Evolutionary conservation across 2,888 invertebrate genomes (phyloP), one percentile per base, ranked within the genome.

Genomic region (Lycaena phlaeas): DNA sequence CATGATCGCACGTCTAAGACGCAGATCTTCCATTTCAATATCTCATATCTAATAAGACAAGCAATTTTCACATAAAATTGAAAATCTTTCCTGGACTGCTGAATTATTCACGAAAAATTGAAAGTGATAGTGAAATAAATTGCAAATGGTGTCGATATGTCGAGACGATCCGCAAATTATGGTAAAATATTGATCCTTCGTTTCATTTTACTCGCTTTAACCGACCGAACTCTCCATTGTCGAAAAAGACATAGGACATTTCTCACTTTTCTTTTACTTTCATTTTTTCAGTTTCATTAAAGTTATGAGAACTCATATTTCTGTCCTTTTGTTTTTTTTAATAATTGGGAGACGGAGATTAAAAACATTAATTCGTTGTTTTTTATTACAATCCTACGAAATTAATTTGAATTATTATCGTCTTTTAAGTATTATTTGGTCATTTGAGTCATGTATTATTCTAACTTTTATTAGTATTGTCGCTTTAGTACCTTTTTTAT

Each of bases 81-180:
- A 68, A 66, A 61, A 52, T 44, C 52, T 51, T 46, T 48, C 57
- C 44, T 42, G 51, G 46, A 57, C 54, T 56, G 61, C 56, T 76
- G 78, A 74, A 79, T 77, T 73, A 79, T 82, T 79, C 81, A 79
- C 69, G 68, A 68, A 76, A 71, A 73, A 73, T 68, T 64, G 61
- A 71, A 72, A 70, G 58, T 60, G 64, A 60, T 55, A 64, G 44
- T 71, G 68, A 69, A 69, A 73, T 65, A 69, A 66, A 61, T 65
- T 59, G 57, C 62, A 53, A 53, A 48, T 57, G 57, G 68, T 66
- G 60, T 66, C 57, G 54, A 68, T 64, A 59, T 68, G 69, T 68
- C 73, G 63, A 64, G 74, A 72, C 71, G 59, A 27, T 54, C 57
- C 53, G 53, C 59, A 58, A 62, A 75, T 76, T 74, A 73, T 69